phyloP scores from a whole-genome alignment of 2,113 vertebrate genomes.

The Mustelus asterias region DNA sequence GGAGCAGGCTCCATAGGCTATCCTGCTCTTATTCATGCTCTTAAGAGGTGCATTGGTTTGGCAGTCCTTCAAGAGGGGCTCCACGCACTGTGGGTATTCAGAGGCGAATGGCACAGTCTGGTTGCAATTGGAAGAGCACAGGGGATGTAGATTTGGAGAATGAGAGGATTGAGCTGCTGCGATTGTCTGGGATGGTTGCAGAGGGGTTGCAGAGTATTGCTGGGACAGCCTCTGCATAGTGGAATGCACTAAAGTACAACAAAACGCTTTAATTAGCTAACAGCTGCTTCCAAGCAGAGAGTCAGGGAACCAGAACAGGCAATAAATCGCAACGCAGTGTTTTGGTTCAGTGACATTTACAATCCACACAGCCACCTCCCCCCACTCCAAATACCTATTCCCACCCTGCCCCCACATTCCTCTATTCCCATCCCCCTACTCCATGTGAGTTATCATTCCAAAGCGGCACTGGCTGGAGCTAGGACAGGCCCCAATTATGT shows the following conservation, averaged over 20 bases:
- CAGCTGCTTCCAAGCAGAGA: neutral
- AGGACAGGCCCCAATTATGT: neutral
- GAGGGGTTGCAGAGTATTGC: neutral
- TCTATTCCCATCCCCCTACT: too few relatives aligned
- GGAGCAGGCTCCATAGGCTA: too few relatives aligned
- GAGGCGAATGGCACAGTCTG: neutral
- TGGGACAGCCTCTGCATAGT: neutral
- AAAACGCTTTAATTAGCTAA: neutral
- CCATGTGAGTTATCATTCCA: too few relatives aligned
- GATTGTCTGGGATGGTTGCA: neutral
- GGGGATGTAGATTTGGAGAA: neutral
- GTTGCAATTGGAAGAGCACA: neutral
- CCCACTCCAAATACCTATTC: neutral
- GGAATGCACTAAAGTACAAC: neutral
- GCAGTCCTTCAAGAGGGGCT: neutral
- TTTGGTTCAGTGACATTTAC: neutral
- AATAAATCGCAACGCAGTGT: neutral
- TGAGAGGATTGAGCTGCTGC: neutral
- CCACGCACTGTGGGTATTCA: neutral
- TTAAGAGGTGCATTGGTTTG: neutral
- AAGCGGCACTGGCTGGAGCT: neutral
- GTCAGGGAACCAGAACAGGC: neutral
- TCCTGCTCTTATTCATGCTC: too few relatives aligned
- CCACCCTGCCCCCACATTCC: neutral
- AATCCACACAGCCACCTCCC: neutral